phyloP scores from a whole-genome alignment of 2,113 vertebrate genomes.

The Plotosus lineatus region DNA sequence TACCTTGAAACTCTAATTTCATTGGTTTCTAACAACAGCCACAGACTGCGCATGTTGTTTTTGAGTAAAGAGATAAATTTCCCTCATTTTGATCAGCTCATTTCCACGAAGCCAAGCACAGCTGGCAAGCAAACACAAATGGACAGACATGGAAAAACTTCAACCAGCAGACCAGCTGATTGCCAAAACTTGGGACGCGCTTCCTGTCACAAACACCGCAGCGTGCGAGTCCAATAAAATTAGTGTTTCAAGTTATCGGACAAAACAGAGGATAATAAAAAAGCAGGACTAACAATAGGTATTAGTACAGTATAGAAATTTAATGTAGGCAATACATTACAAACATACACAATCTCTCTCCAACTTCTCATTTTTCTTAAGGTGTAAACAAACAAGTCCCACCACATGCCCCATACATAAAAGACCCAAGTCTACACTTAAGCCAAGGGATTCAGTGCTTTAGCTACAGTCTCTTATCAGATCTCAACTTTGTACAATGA shows the following conservation, averaged over 20 bases:
- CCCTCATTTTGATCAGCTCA: too few relatives aligned
- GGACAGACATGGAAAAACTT: too few relatives aligned
- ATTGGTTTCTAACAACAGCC: too few relatives aligned
- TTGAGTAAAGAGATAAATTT: too few relatives aligned
- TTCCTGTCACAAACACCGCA: too few relatives aligned
- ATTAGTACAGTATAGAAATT: not conserved
- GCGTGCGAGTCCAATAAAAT: too few relatives aligned
- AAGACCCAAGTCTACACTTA: not conserved
- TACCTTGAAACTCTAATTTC: too few relatives aligned
- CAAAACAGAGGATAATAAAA: not conserved
- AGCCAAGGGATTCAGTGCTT: not conserved
- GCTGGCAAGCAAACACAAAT: too few relatives aligned
- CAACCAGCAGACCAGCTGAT: too few relatives aligned
- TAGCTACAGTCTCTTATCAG: not conserved
- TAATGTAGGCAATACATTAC: not conserved
- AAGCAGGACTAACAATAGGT: not conserved
- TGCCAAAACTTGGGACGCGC: too few relatives aligned
- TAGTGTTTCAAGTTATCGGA: not conserved
- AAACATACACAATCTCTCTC: not conserved
- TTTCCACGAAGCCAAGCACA: too few relatives aligned
- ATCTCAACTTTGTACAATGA: not conserved
- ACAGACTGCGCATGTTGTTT: too few relatives aligned
- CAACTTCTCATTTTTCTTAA: conserved; percentile 27
- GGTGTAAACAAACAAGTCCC: conserved; percentile 31
- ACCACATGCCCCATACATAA: conserved; percentile 6